Base-by-base conservation (phyloP, 1,140 invertebrate species). In the Panulirus ornatus region DNA sequence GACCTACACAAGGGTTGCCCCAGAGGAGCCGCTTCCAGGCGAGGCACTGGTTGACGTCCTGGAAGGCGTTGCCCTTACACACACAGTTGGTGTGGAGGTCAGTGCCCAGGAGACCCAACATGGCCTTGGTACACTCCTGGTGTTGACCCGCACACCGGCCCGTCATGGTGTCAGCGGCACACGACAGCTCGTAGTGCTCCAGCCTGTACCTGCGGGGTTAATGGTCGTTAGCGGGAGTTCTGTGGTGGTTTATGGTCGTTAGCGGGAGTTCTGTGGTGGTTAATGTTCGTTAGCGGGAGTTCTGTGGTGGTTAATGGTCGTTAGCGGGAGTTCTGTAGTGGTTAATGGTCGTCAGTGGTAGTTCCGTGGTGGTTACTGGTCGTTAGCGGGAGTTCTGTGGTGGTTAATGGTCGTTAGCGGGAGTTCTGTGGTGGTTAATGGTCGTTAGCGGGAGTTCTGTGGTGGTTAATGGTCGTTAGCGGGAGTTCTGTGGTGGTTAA, bases 1-100 rank as follows among this genome's bases (percentile, higher is more conserved):
- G 94, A 98, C 97, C 97, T 79, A 98, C 97, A 93, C 97, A 98
- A 22, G 97, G 97, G 93, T 98, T 98, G 75, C 97, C 96, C 97
- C 97, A 98, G 8, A 98, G 95, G 22, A 98, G 95, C 71, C 97
- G 94, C 92, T 98, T 97, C 97, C 97, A 98, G 63, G 97, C 97
- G 0, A 98, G 94, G 92, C 97, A 98, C 91, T 97, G 97, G 93
- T 97, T 97, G 0, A 98, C 94, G 93, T 97, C 96, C 16, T 96
- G 95, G 92, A 97, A 95, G 93, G 98, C 97, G 1, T 96, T 96
- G 8, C 96, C 97, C 27, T 91, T 88, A 93, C 97, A 98, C 51
- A 96, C 97, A 93, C 97, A 98, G 73, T 96, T 97, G 1, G 96
- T 96, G 91, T 97, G 95, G 22, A 98, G 94, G 93, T 97, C 96